A percentile compares a stretch with the other conserved stretches of the same genome.
These are phyloP conservation scores for Caenorhabditis doughertyi DNA, from an alignment of 2,888 invertebrate species.

Conservation along the genomic window DNA sequence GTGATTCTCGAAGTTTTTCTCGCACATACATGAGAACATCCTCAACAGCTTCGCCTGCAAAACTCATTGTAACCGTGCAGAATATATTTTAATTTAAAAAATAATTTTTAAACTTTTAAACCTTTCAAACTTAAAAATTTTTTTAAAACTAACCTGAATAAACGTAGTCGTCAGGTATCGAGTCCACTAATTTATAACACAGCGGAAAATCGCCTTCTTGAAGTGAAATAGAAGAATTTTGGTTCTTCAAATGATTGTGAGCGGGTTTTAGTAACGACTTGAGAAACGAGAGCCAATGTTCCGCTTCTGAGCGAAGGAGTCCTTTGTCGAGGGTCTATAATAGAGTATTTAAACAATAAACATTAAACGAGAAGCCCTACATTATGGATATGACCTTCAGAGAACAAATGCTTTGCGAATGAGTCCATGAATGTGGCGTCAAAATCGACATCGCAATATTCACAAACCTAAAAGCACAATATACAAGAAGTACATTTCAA, in stretches of 20 bases:
- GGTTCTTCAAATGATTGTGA: neutral
- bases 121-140: neutral
- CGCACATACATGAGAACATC: conserved; percentile 9
- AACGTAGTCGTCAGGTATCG: conserved; percentile 12
- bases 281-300: conserved; percentile 35
- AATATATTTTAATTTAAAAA: no score
- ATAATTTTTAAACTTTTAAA: no score
- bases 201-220: conserved; percentile 39
- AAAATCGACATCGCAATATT: conserved; percentile 20
- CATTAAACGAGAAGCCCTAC: neutral
- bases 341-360: neutral
- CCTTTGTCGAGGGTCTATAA: neutral
- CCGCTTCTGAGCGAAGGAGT: conserved; percentile 5
- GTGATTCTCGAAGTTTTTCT: neutral
- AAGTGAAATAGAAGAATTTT: neutral
- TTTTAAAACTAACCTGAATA: neutral
- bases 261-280: neutral
- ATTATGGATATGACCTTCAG: conserved; percentile 14
- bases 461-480: neutral
- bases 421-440: conserved; percentile 4
- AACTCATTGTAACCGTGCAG: no score
- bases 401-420: conserved; percentile 5
- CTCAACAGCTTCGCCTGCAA: conserved; percentile 7
- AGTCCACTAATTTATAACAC: conserved; percentile 1
- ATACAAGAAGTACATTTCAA: neutral